Evolutionary conservation across 2,797 vertebrate species (phyloP), one percentile per base, ranked within the genome.

Genomic region (Channallabes apus): DNA sequence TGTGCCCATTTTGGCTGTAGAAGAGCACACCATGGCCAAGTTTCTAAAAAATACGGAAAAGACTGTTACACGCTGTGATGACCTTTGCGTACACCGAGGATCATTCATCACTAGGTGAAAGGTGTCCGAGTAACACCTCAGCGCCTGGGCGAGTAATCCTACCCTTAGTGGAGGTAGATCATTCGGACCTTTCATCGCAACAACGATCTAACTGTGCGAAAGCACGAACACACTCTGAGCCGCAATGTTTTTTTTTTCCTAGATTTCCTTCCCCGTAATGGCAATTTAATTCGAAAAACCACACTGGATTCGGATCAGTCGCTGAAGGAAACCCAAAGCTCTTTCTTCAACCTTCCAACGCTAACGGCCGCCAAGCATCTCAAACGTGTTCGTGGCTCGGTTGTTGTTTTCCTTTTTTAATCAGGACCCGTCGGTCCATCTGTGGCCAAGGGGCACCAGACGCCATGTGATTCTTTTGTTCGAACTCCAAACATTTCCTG

Each of bases 401-500:
- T 77, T 89, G 89, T 88, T 88, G 87, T 89, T 87, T 90, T 90
- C 84, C 87, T 85, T 84, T 88, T 90, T 87, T 65, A 88, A 89
- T 88, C 84, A 89, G 81, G 82, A 89, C 84, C 82, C 83, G 87
- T 84, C 82, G 15, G 80, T 72, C 86, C 38, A 62, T 69, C 77
- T 59, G 61, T 80, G 82, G 86, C 83, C 71, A 62, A 85, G 85
- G 82, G 88, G 80, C 79, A 87, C 86, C 84, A 87, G 85, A 86
- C 81, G 38, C 78, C 81, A 87, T 85, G 88, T 88, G 86, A 88
- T 87, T 87, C 87, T 86, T 90, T 90, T 90, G 87, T 90, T 90
- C 83, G 41, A 81, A 73, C 86, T 87, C 87, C 87, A 89, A 90
- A 89, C 89, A 90, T 90, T 88, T 90, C 89, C 89, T 90, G 86